Evolutionary conservation across 2,797 vertebrate genomes (phyloP).

Genomic region (Argyrosomus regius): DNA sequence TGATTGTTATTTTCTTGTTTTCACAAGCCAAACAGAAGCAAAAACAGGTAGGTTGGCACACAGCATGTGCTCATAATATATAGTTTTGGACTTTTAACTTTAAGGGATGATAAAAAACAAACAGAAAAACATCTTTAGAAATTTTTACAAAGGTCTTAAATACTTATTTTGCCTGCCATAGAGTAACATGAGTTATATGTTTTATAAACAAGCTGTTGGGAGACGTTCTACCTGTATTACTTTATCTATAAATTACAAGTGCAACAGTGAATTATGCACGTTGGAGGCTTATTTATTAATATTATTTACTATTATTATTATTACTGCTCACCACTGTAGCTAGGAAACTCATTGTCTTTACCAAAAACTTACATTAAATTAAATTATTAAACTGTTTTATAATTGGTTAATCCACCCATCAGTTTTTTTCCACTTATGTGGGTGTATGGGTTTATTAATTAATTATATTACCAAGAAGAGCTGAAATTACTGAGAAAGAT

Average conservation of each 20-base stretch:
- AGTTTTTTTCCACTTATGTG: neutral
- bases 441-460: neutral
- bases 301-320: neutral
- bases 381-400: neutral
- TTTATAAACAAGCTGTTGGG: neutral
- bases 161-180: neutral
- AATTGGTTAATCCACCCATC: neutral
- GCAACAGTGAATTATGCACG: neutral
- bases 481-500: conserved; percentile 8
- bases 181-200: neutral
- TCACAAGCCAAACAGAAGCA: conserved; percentile 98
- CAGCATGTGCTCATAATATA: conserved; percentile 11
- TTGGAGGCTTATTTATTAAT: neutral
- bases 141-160: neutral
- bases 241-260: neutral
- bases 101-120: neutral
- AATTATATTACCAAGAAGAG: neutral
- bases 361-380: no score
- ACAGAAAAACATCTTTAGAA: neutral
- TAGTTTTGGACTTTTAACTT: neutral
- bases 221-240: neutral
- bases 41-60: conserved; percentile 91
- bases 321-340: neutral
- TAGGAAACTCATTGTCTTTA: neutral
- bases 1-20: conserved; percentile 85